phyloP scores from a whole-genome alignment of 2,797 vertebrate genomes.

The Sebastes taczanowskii region DNA sequence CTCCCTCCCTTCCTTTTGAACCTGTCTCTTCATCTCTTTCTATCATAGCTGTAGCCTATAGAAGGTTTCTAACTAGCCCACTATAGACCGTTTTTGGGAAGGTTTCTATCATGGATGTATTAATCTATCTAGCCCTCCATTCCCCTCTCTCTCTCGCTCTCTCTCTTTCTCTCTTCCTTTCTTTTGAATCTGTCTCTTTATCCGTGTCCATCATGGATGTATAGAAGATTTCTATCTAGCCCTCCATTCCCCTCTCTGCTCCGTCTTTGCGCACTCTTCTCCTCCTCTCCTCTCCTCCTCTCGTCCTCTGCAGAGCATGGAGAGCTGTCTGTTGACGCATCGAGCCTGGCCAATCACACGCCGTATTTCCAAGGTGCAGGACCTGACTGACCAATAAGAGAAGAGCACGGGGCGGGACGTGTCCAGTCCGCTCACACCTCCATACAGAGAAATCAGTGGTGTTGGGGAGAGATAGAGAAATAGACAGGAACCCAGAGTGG shows the following conservation, averaged over 20 bases:
- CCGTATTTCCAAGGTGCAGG: conserved; percentile 11
- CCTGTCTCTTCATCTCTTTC: too few species aligned
- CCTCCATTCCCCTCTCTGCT: conserved; percentile 19
- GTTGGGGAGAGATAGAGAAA: not conserved
- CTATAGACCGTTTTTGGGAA: too few species aligned
- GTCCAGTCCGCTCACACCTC: conserved; percentile 38
- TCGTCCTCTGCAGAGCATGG: conserved; percentile 36
- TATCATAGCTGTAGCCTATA: too few species aligned
- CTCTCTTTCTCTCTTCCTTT: too few species aligned
- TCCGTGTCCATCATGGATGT: too few species aligned
- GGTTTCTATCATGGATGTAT: too few species aligned
- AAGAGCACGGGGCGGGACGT: conserved; percentile 27
- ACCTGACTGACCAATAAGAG: conserved; percentile 40
- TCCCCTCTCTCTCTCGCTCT: too few species aligned
- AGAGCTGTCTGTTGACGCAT: conserved; percentile 31
- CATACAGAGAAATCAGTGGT: conserved; percentile 47
- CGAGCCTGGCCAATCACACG: conserved; percentile 25
- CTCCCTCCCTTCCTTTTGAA: too few species aligned
- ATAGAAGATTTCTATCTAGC: not conserved
- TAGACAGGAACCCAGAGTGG: not conserved
- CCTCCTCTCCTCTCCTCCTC: too few species aligned
- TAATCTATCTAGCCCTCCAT: too few species aligned
- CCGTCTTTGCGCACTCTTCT: conserved; percentile 1
- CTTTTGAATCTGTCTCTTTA: too few species aligned
- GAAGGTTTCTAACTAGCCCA: too few species aligned